phyloP scores from a whole-genome alignment of 2,797 vertebrate genomes.

The Cephalopachus bancanus region DNA sequence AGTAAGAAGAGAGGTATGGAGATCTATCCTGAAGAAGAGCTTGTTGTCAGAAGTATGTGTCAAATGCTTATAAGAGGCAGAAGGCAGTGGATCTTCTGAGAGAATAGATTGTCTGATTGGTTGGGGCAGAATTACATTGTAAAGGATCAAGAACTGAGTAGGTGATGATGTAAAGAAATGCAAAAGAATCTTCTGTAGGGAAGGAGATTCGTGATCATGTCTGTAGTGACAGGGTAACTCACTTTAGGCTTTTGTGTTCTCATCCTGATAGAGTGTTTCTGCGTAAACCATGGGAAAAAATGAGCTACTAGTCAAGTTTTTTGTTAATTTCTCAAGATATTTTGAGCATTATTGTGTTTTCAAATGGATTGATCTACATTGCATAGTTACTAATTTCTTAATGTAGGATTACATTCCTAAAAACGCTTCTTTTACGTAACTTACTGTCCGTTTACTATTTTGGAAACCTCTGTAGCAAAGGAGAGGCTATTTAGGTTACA shows the following conservation, averaged over 20 bases:
- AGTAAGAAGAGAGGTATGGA: not conserved
- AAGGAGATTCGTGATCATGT: not conserved
- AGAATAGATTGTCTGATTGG: not conserved
- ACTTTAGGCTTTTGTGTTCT: constrained; percentile 20
- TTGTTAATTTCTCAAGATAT: constrained; percentile 36
- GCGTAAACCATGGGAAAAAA: not conserved
- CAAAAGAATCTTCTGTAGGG: not conserved
- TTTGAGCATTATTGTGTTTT: constrained; percentile 26
- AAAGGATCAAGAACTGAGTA: not conserved
- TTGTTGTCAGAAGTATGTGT: not conserved
- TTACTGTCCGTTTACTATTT: not conserved
- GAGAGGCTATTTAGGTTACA: not conserved
- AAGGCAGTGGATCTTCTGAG: not conserved
- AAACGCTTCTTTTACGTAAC: not conserved
- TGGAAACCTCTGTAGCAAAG: not conserved
- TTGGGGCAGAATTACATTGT: not conserved
- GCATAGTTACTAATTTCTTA: not conserved
- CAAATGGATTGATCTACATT: not conserved
- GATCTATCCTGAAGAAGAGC: not conserved
- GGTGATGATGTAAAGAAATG: not conserved
- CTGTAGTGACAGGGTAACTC: not conserved
- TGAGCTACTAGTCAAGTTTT: not conserved
- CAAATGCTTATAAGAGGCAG: not conserved
- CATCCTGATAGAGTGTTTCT: not conserved
- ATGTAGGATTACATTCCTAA: not conserved